A percentile compares a stretch with the other conserved stretches of the same genome.
Conservation (phyloP, 2,888 invertebrate genomes). For the Mycogona germanica region DNA sequence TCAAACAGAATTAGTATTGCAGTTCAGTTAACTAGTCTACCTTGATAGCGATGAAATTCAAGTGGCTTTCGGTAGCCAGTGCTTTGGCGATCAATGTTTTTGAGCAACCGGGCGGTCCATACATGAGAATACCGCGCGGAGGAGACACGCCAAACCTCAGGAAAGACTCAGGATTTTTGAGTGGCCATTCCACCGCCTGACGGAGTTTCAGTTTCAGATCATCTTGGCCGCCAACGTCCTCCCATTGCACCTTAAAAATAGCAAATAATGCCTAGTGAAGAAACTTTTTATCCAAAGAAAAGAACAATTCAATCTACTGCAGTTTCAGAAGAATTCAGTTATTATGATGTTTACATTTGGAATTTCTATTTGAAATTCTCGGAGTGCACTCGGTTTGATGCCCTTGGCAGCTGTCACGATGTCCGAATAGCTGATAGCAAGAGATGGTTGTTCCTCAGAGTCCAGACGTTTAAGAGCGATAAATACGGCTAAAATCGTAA, state of each 20-base stretch:
- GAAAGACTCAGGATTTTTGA: slow-evolving; percentile 74
- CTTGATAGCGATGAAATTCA: slow-evolving; percentile 93
- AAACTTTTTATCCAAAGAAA: too few species aligned
- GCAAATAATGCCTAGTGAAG: slow-evolving; percentile 1
- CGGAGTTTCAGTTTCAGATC: slow-evolving; percentile 70
- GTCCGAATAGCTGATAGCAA: slow-evolving; percentile 24
- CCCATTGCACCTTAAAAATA: slow-evolving; percentile 51
- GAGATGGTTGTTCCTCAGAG: not conserved
- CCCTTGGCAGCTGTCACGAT: slow-evolving; percentile 28
- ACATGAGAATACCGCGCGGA: slow-evolving; percentile 82
- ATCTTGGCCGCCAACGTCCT: slow-evolving; percentile 85
- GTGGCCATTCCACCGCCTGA: slow-evolving; percentile 89
- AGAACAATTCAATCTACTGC: not conserved
- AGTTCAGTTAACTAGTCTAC: slow-evolving; percentile 35
- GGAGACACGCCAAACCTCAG: slow-evolving; percentile 65
- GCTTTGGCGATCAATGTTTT: slow-evolving; percentile 99
- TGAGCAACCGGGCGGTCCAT: slow-evolving; percentile 95
- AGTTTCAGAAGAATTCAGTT: slow-evolving; percentile 12
- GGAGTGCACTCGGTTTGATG: slow-evolving; percentile 78
- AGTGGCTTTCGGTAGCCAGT: slow-evolving; percentile 83
- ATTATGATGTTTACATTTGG: slow-evolving; percentile 50
- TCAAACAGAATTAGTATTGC: slow-evolving; percentile 4
- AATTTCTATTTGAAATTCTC: slow-evolving; percentile 73
- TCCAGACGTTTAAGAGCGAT: not conserved
- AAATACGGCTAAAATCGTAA: too few species aligned